phyloP scores from a whole-genome alignment of 2,797 vertebrate genomes.

The Miichthys miiuy region DNA sequence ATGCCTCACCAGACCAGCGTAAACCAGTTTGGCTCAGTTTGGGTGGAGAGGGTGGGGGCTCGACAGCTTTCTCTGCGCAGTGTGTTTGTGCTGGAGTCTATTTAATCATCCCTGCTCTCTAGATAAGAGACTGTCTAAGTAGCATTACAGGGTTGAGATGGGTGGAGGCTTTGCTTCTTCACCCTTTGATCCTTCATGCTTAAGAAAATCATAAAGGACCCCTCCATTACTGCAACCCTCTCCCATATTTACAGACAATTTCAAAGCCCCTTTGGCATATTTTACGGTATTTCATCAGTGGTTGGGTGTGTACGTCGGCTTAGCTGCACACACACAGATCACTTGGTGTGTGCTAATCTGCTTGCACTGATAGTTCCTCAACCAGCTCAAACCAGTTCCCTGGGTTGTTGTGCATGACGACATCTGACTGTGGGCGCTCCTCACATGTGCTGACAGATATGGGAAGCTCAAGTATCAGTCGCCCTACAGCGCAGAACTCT shows the following conservation, averaged over 20 bases:
- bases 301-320: conserved; percentile 47
- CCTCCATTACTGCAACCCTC: conserved; percentile 3
- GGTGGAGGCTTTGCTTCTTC: conserved; percentile 20
- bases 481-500: conserved; percentile 37
- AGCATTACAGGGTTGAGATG: conserved; percentile 64
- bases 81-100: conserved; percentile 68
- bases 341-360: conserved; percentile 79
- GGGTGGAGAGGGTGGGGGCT: conserved; percentile 1
- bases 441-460: conserved; percentile 58
- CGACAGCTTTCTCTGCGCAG: conserved; percentile 26
- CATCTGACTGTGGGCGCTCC: conserved; percentile 65
- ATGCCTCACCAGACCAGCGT: conserved; percentile 69
- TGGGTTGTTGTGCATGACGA: conserved; percentile 72
- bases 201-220: conserved; percentile 12
- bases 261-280: neutral
- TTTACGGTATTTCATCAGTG: conserved; percentile 10
- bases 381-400: conserved; percentile 82
- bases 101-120: conserved; percentile 62
- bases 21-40: conserved; percentile 81
- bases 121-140: conserved; percentile 75
- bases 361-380: conserved; percentile 64
- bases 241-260: neutral
- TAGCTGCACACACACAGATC: conserved; percentile 55
- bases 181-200: conserved; percentile 17
- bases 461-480: conserved; percentile 38